These are phyloP conservation scores for Xiphydria camelus DNA, from an alignment of 2,888 invertebrate genomes.

Conservation along the genomic window DNA sequence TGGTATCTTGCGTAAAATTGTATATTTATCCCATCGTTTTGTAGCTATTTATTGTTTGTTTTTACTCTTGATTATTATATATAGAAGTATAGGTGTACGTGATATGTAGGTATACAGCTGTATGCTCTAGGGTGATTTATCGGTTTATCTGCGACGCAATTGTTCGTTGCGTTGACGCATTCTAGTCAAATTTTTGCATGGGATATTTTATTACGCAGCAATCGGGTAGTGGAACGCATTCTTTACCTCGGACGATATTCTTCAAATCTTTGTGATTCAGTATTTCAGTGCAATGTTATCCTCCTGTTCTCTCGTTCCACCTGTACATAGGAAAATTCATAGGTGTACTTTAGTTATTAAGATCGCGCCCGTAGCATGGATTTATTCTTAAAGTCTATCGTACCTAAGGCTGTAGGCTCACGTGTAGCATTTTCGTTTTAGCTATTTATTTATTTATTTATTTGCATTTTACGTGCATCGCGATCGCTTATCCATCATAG, in stretches of 20 bases:
- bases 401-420: slow-evolving; percentile 8
- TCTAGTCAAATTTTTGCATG: slow-evolving; percentile 38
- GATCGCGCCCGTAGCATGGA: slow-evolving; percentile 3
- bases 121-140: background rate
- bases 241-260: slow-evolving; percentile 19
- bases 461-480: too few species aligned
- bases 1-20: background rate
- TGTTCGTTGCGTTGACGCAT: slow-evolving; percentile 38
- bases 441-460: slow-evolving; percentile 27
- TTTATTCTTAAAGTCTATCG: slow-evolving; percentile 5
- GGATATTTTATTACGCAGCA: too few species aligned
- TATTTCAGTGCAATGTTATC: slow-evolving; percentile 50
- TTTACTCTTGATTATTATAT: background rate
- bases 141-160: slow-evolving; percentile 15
- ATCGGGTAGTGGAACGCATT: too few species aligned
- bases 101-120: background rate
- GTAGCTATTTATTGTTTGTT: slow-evolving; percentile 2
- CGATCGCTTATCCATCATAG: too few species aligned
- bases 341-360: slow-evolving; percentile 6
- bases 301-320: slow-evolving; percentile 28
- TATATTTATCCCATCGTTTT: background rate
- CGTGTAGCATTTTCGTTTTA: slow-evolving; percentile 18
- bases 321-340: slow-evolving; percentile 33
- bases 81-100: too few species aligned
- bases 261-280: slow-evolving; percentile 29